These are phyloP conservation scores for Cotesia glomerata DNA, from an alignment of 1,140 invertebrate genomes.

Conservation along the genomic window DNA sequence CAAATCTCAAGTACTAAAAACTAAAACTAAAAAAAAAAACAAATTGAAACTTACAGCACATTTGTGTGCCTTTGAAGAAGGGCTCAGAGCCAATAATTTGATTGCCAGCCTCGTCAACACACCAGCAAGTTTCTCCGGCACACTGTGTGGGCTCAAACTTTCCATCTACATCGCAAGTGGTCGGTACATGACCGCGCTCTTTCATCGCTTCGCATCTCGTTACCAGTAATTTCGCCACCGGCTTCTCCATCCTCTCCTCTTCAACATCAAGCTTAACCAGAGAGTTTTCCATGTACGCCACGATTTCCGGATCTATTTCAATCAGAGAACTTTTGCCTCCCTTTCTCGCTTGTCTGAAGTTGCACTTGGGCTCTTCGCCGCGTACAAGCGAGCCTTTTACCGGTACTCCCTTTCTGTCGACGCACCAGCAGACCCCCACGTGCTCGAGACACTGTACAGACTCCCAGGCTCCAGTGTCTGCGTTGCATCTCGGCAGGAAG, in stretches of 20 bases:
- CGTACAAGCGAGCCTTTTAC: constrained; percentile 78
- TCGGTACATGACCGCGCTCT: constrained; percentile 64
- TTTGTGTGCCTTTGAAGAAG: constrained; percentile 69
- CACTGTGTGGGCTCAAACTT: constrained; percentile 79
- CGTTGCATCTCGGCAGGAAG: constrained; percentile 74
- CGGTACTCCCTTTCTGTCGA: constrained; percentile 78
- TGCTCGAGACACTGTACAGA: constrained; percentile 81
- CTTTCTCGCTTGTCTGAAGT: constrained; percentile 75
- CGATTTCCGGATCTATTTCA: constrained; percentile 51
- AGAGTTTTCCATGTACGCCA: constrained; percentile 49
- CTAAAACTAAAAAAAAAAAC: not conserved
- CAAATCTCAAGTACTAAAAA: not conserved
- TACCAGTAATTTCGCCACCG: constrained; percentile 42
- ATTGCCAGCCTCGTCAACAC: constrained; percentile 85
- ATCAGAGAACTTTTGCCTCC: constrained; percentile 39
- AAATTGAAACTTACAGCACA: constrained; percentile 65
- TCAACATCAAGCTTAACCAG: constrained; percentile 36
- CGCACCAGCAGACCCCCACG: constrained; percentile 85
- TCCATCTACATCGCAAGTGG: constrained; percentile 71
- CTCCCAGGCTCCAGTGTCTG: constrained; percentile 77
- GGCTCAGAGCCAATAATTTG: constrained; percentile 70
- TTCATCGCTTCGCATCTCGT: constrained; percentile 72
- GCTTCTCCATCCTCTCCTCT: constrained; percentile 14
- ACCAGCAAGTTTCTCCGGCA: constrained; percentile 78
- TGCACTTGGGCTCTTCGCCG: constrained; percentile 75